Base-by-base conservation (phyloP, 2,888 invertebrate genomes). In the Caenorhabditis imperialis region DNA sequence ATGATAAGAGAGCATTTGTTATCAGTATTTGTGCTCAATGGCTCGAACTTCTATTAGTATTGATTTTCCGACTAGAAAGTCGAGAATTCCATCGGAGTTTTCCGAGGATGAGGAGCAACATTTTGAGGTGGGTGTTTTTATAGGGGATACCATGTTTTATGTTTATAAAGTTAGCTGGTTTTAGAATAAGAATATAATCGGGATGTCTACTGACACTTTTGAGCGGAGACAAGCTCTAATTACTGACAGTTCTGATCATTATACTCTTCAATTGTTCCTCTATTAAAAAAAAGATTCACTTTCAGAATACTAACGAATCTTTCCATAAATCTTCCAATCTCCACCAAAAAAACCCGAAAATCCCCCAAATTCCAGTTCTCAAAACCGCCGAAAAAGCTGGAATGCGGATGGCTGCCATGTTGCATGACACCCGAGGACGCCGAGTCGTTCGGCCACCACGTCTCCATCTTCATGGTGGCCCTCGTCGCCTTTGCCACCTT, bases 391-490 rank as follows among this genome's bases (percentile, higher is more conserved):
- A 65, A 65, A 65, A 67, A 74, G 20, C 42, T 82, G 27, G 70
- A 77, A 42, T 83, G 83, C 42, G 72, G 72, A 2, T 82, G 81
- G 74, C 60, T 84, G 22, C 83, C 83, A 6, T 84, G 83, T 47
- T 84, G 82, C 57, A 81, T 83, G 82, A 60, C 58, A 40, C 77
- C 76, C 42, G 82, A 78, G 50, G 79, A 81, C 30, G 77, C 80
- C 37, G 82, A 80, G 47, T 71, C 80, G 0, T 80, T 80, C 40
- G 80, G 84, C 7, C 84, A 84, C 60, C 82, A 83, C 45, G 83
- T 84, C 40, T 80, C 79, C 27, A 81, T 84, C 12, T 82, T 83
- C 57, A 83, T 83, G 82, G 84, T 84, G 5, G 81, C 82, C 16
- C 53, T 83, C 8, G 78, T 84, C 30, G 84, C 84, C 0, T 82